Percentiles rank a stretch among this genome's conserved stretches.
These are phyloP conservation scores for Diphyllodes magnificus DNA, from an alignment of 2,113 vertebrate species.

Conservation along the genomic window DNA sequence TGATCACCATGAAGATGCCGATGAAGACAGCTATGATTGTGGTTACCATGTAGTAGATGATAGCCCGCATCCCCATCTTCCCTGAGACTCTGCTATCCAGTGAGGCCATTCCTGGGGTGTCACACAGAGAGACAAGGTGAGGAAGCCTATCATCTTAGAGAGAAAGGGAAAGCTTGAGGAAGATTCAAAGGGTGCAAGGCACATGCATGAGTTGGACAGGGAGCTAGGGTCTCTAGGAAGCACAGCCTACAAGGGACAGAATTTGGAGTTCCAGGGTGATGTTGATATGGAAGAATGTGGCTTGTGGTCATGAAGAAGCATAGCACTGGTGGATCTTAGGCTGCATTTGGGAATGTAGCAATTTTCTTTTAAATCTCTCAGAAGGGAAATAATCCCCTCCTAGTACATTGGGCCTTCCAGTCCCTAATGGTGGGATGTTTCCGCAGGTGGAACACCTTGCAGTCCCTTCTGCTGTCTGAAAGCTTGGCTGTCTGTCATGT, in stretches of 20 bases:
- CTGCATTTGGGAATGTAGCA: neutral
- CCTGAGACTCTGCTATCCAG: constrained; percentile 92
- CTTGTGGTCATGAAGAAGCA: neutral
- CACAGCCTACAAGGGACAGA: neutral
- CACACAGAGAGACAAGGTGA: neutral
- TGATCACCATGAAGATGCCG: constrained; percentile 88
- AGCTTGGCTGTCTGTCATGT: neutral
- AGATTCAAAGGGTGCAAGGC: neutral
- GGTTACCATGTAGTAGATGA: constrained; percentile 93
- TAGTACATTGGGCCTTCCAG: neutral
- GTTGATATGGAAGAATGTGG: neutral
- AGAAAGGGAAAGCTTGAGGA: neutral
- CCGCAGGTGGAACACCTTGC: neutral
- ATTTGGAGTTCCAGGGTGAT: neutral
- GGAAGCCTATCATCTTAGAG: neutral
- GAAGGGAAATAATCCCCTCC: neutral
- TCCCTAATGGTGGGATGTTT: neutral
- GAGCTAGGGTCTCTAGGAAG: neutral
- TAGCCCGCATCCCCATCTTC: constrained; percentile 89
- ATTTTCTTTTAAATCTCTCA: neutral
- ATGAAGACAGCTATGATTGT: constrained; percentile 94
- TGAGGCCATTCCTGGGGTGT: constrained; percentile 85
- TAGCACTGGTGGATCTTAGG: neutral
- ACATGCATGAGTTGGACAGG: neutral
- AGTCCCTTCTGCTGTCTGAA: neutral